Conservation (phyloP, 2,888 invertebrate genomes). For the Thera obeliscata region DNA sequence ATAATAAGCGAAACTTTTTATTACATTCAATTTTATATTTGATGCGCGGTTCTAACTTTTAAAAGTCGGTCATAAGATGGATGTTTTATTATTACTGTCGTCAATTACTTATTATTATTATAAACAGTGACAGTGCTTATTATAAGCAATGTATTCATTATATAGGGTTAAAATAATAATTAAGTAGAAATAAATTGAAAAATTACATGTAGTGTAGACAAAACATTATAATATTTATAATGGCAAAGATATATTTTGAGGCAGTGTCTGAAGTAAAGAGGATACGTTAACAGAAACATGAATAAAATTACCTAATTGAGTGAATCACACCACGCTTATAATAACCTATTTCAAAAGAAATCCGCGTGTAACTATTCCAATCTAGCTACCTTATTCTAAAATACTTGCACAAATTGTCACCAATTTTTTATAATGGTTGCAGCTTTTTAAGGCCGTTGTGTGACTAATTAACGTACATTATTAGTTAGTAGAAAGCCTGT, state of each 20-base stretch:
- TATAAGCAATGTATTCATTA: too few species aligned
- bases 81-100: too few species aligned
- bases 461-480: background rate
- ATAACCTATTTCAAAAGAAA: slow-evolving; percentile 6
- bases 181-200: background rate
- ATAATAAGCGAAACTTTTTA: too few species aligned
- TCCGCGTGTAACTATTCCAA: slow-evolving; percentile 25
- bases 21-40: too few species aligned
- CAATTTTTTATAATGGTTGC: too few species aligned
- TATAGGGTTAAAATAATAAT: too few species aligned
- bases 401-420: slow-evolving; percentile 29
- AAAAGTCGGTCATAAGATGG: too few species aligned
- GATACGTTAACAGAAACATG: background rate
- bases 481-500: background rate
- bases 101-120: too few species aligned
- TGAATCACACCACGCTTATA: background rate
- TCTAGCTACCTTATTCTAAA: slow-evolving; percentile 56
- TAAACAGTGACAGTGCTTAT: too few species aligned
- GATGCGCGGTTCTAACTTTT: too few species aligned
- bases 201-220: background rate
- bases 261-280: background rate
- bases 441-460: too few species aligned
- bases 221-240: background rate
- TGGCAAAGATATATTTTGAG: background rate
- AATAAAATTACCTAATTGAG: background rate